Base-by-base conservation (phyloP, 2,797 vertebrate species). In the Pangasius sanitwongsei region DNA sequence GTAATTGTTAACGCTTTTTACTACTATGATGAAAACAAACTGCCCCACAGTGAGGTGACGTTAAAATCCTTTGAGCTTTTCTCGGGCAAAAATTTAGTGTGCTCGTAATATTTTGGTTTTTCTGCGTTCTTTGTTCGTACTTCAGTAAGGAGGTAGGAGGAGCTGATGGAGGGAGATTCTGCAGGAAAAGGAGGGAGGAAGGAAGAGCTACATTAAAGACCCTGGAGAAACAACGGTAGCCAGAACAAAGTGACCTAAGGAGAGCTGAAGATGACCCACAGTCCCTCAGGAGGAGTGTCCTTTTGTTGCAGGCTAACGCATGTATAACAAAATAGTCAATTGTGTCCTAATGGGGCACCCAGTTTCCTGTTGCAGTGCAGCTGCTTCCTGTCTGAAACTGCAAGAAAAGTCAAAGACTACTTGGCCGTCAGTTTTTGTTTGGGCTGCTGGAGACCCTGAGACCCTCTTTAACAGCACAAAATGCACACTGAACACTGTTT, bases 341-440 rank as follows among this genome's bases (percentile, higher is more conserved):
- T 93, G 93, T 95, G 93, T 95, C 94, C 94, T 93, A 93, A 93
- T 94, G 92, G 90, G 83, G 90, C 92, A 94, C 92, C 92, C 92
- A 89, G 87, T 91, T 96, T 97, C 96, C 96, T 96, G 89, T 92
- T 91, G 91, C 92, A 87, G 91, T 93, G 94, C 96, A 97, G 96
- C 96, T 97, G 96, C 93, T 96, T 96, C 96, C 96, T 97, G 93
- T 95, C 94, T 95, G 94, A 94, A 95, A 95, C 93, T 93, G 92
- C 92, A 86, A 87, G 70, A 86, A 75, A 87, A 63, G 83, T 34
- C 69, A 28, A 88, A 86, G 80, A 72, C 83, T 28, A 37, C 34
- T 67, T 81, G 41, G 13, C n/a, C 80, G 15, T 61, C 57, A 87
- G 23, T 28, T 70, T 23, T 74, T 15, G 59, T 80, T 75, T 59